Evolutionary conservation across 2,888 invertebrate species (phyloP), one percentile per base, ranked within the genome.

Genomic region (Drosophila niveifrons): DNA sequence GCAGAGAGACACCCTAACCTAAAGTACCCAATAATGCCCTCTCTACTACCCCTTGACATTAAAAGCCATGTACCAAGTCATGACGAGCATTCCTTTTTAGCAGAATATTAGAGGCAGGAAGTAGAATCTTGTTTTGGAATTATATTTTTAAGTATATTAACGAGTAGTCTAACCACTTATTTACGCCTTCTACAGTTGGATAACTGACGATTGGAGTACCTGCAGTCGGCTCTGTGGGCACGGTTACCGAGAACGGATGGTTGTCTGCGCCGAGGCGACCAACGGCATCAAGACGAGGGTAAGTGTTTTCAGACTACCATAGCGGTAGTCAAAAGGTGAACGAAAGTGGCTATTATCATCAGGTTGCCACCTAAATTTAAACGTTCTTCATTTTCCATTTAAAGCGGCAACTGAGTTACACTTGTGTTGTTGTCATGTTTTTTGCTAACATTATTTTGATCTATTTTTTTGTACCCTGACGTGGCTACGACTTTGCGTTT

Each of bases 211-310:
- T 78, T 98, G 98, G 98, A 96, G 96, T 51, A 93, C 95, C 11
- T 98, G 98, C 93, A 96, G 96, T 78, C 95, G 94, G 29, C 95
- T 95, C 23, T 98, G 98, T 90, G 98, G 98, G 0, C 96, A 96
- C 2, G 98, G 98, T 4, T 94, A 95, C 72, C 94, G 96, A 82
- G 94, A 95, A 64, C 94, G 98, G 10, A 94, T 96, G 74, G 97
- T 98, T 64, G 95, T 96, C 82, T 98, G 98, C 91, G 96, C 96
- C 8, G 95, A 96, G 92, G 95, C 97, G 86, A 95, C 95, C 77
- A 96, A 97, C 90, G 95, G 96, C 79, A 96, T 97, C 34, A 95
- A 95, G 90, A 95, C 96, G 70, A 94, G 94, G 93, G 96, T 95
- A 93, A 93, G 93, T 91, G 65, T 50, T 55, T 55, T 41, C 11